Base-by-base conservation (phyloP, 2,797 vertebrate species). In the Myripristis jacobus region DNA sequence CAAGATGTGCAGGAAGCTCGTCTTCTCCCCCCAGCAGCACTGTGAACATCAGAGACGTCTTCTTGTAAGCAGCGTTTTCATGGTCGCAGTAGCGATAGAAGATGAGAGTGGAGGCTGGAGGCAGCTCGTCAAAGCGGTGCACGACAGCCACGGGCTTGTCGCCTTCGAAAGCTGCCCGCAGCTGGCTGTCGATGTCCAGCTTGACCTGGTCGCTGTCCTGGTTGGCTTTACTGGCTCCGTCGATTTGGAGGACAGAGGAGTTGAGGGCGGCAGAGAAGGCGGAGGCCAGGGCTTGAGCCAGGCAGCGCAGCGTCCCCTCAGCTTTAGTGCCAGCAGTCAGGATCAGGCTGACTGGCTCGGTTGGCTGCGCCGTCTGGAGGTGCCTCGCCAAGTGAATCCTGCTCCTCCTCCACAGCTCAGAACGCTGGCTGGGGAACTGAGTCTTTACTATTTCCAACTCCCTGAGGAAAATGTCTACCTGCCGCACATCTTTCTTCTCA, bases 21-120 rank as follows among this genome's bases (percentile, higher is more conserved):
- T 76, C 82, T 22, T 98, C 59, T 0, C 74, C 80, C 0, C 94
- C 89, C 46, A 99, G 91, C 6, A 97, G 88, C 22, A 99, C 94
- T 0, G 97, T 97, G 77, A 99, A 94, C 67, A 95, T 80, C 51
- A 99, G 78, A 9, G 96, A 95, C 66, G 94, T 95, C 0, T 85
- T 92, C 85, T 97, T 99, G 72, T 95, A 98, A 15, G 95, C 95
- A 0, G 97, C 94, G 0, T 88, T 96, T 85, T 97, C 95, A 0
- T 98, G 97, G 87, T 99, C 97, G 0, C 98, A 98, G 83, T 98
- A 99, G 73, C 96, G 98, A 82, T 98, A 98, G 85, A 99, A 98
- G 82, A 99, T 98, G 47, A 98, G 91, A 0, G 96, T 96, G 80
- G 96, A 94, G 25, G 93, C 94, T 0, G 96, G 94, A 0, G 97